Base-by-base conservation (phyloP, 2,113 vertebrate genomes). In the Sinosuthora webbiana region DNA sequence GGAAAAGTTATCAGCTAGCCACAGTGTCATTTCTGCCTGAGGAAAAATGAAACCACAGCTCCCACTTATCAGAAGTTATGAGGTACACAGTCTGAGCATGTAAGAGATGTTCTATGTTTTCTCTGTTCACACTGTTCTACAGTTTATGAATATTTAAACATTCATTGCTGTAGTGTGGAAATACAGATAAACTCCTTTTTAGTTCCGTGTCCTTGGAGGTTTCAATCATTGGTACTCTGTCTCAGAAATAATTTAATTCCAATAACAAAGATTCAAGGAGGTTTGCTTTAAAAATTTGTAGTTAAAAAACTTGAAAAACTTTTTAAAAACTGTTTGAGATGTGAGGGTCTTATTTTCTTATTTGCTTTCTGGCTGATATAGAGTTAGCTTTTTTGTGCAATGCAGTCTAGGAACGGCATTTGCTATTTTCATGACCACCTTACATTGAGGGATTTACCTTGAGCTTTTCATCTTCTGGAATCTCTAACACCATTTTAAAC, bases 71-170 rank as follows among this genome's bases (percentile, higher is more conserved):
- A 89, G 83, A 89, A 93, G 52, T 73, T 90, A 86, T 24, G 60
- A 90, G 68, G 42, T 83, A 86, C 47, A 67, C 44, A 87, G 42
- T 42, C 68, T 83, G 89, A 4, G 1, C 60, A 74, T 92, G 45
- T 92, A 83, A 80, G 63, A 85, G 67, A 55, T 39, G 35, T 80
- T 93, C 90, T 77, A 42, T 33, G 73, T 74, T 90, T 93, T 59
- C 60, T 64, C 64, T 68, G 23, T 86, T 90, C 76, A 75, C 73
- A 74, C 47, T 81, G 6, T 89, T 90, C 47, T 74, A 71, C 56
- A 59, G 39, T 93, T 83, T 60, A 94, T 94, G 69, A 93, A 86
- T 94, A 95, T 83, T 94, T 95, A 91, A 94, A 75, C 22, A 67
- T 83, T 77, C 52, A 63, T 70, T 93, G 12, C 39, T 56, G 11